Evolutionary conservation across 2,797 vertebrate species (phyloP).

Genomic region (Danio albolineatus): DNA sequence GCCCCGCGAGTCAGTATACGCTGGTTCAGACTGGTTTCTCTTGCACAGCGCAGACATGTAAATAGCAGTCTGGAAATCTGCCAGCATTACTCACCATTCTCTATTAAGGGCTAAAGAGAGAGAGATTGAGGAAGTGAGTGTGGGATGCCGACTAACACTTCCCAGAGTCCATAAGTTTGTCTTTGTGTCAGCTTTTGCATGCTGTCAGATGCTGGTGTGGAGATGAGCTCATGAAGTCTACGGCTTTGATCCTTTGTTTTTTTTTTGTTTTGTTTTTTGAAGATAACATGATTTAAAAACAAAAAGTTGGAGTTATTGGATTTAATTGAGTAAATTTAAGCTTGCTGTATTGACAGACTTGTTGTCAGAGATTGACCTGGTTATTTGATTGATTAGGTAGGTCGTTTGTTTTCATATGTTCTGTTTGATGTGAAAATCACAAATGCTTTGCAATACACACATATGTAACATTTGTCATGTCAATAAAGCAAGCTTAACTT

Average conservation of each 20-base stretch:
- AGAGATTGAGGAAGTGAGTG: conserved; percentile 21
- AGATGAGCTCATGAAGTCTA: background rate
- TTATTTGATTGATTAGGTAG: too few relatives aligned
- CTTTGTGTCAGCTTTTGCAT: conserved; percentile 16
- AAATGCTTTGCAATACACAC: too few relatives aligned
- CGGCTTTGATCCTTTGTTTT: background rate
- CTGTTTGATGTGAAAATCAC: too few relatives aligned
- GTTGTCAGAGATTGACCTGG: too few relatives aligned
- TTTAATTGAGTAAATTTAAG: too few relatives aligned
- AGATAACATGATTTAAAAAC: background rate
- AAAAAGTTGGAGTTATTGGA: too few relatives aligned
- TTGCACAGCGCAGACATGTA: conserved; percentile 66
- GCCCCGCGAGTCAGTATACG: conserved; percentile 66
- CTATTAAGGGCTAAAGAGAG: background rate
- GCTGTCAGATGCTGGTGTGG: background rate
- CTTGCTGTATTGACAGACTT: too few relatives aligned
- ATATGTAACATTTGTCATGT: too few relatives aligned
- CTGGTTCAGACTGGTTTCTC: conserved; percentile 82
- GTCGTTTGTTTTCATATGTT: too few relatives aligned
- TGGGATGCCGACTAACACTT: conserved; percentile 18
- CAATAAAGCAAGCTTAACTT: too few relatives aligned
- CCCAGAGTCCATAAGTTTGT: conserved; percentile 34
- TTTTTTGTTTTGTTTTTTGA: background rate
- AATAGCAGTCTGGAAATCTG: conserved; percentile 62
- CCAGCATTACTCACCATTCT: conserved; percentile 66